phyloP scores from a whole-genome alignment of 2,888 invertebrate species.

The Halictus quadricinctus region DNA sequence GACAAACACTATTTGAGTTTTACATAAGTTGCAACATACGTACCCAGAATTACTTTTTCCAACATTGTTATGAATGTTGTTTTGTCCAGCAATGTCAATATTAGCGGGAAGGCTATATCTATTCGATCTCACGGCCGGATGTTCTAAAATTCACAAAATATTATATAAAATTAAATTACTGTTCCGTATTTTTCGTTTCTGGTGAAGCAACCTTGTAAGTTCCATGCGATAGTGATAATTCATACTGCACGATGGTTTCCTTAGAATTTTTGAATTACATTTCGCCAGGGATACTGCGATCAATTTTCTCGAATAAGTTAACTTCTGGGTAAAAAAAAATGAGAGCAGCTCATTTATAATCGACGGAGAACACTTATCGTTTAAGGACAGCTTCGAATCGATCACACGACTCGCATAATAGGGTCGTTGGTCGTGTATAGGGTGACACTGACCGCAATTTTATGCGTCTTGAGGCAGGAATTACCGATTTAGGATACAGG shows the following conservation, averaged over 20 bases:
- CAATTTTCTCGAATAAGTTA: constrained; percentile 24
- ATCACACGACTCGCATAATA: constrained; percentile 49
- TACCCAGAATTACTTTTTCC: constrained; percentile 67
- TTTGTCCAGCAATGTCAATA: constrained; percentile 66
- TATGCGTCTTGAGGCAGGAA: constrained; percentile 58
- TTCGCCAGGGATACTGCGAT: neutral
- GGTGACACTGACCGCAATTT: constrained; percentile 76
- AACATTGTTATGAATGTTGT: constrained; percentile 64
- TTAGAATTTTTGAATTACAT: neutral
- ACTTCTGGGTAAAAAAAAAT: constrained; percentile 14
- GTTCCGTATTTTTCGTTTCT: neutral
- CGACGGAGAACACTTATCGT: constrained; percentile 22
- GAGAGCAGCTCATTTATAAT: constrained; percentile 41
- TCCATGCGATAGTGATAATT: neutral
- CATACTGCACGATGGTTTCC: neutral
- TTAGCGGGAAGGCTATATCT: constrained; percentile 73
- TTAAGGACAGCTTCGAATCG: constrained; percentile 52
- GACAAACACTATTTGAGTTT: neutral
- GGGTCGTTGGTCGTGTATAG: constrained; percentile 50
- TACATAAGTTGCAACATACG: constrained; percentile 14
- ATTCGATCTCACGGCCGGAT: constrained; percentile 71
- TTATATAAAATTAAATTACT: constrained; percentile 1
- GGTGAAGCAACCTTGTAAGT: neutral
- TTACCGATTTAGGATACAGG: constrained; percentile 63
- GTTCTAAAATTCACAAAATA: constrained; percentile 68